Evolutionary conservation across 2,113 vertebrate species (phyloP), one percentile per base, ranked within the genome.

Genomic region (Chionodraco myersi): DNA sequence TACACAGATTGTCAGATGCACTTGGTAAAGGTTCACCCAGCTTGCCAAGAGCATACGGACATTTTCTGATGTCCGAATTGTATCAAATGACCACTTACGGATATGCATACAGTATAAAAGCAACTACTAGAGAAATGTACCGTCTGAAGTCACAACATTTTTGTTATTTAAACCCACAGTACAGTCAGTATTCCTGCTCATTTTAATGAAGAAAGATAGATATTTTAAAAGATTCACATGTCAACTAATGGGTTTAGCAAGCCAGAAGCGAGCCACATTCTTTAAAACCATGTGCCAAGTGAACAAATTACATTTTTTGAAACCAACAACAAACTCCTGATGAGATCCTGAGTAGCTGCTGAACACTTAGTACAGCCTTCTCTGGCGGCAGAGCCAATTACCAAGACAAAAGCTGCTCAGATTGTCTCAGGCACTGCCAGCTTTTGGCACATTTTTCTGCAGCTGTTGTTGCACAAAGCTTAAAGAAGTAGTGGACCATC

Each of bases 21-120:
- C 23, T 73, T 16, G 53, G 16, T 36, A 51, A 80, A 23, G 51
- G 62, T 60, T 71, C 75, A 64, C 12, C 51, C 34, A 71, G 69
- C 74, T 76, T 56, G 57, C 51, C 49, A 44, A 21, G 21, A 21
- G 21, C 21, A 21, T 21, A 21, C 21, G 21, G 77, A 83, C n/a
- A 63, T 53, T 7, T 77, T 79, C 15, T 77, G 60, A 82, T 75
- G 72, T 60, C 60, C 68, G 77, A 10, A 15, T 85, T 85, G 49
- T 16, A 63, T 67, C 14, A 45, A 71, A 78, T 77, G 57, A 70
- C 11, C 30, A 64, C 59, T 74, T 60, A 79, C 56, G n/a, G 15
- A 68, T 62, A 70, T 57, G 1, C 18, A 53, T 30, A 9, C 26
- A 6, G 16, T 7, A 10, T 44, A 56, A 67, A 23, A 64, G 51